phyloP scores from a whole-genome alignment of 23 tunicate genomes.

The Phallusia fumigata region DNA sequence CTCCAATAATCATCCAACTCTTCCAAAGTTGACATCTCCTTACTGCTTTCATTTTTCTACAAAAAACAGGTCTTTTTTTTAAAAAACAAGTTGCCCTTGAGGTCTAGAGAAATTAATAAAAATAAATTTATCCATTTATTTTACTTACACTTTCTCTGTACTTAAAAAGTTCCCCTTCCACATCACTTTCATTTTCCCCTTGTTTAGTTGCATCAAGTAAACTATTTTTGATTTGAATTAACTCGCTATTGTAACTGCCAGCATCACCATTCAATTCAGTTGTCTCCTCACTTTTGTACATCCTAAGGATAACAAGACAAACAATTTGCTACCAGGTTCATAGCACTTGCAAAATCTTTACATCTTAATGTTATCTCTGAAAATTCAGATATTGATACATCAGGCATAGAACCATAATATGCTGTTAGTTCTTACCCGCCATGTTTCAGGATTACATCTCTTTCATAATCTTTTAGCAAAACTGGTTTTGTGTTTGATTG shows the following conservation, averaged over 20 bases:
- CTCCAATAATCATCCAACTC: slow-evolving; percentile 84
- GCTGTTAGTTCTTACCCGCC: slow-evolving; percentile 34
- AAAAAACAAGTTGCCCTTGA: no score
- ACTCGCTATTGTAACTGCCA: slow-evolving; percentile 59
- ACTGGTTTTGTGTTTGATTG: slow-evolving; percentile 68
- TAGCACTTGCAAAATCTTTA: no score
- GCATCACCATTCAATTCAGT: slow-evolving; percentile 21
- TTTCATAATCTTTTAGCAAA: slow-evolving; percentile 55
- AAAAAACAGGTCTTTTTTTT: neutral
- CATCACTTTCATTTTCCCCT: slow-evolving; percentile 22
- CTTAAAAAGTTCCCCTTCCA: no score
- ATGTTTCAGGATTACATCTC: slow-evolving; percentile 64
- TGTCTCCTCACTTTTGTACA: slow-evolving; percentile 35
- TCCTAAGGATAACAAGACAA: no score
- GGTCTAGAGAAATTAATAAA: no score
- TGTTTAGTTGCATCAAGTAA: slow-evolving; percentile 43
- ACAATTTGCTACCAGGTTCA: no score
- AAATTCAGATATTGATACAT: no score
- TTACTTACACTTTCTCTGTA: no score
- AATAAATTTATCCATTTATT: no score
- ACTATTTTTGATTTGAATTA: slow-evolving; percentile 55
- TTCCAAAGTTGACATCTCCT: slow-evolving; percentile 25
- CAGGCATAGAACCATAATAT: no score
- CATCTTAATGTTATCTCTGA: no score
- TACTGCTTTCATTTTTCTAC: neutral